phyloP scores from a whole-genome alignment of 2,888 invertebrate species.

The Cantharis flavilabris region DNA sequence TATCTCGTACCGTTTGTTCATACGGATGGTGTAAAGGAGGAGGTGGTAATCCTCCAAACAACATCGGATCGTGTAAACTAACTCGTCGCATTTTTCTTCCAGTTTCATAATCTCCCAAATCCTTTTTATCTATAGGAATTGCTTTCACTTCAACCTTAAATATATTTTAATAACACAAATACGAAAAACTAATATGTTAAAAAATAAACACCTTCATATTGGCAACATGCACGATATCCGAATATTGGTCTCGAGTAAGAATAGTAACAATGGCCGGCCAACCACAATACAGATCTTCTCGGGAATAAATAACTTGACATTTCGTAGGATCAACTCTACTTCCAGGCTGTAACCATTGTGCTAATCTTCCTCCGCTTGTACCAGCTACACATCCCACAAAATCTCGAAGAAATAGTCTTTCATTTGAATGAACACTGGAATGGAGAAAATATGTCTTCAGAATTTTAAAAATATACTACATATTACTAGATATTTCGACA shows the following conservation, averaged over 20 bases:
- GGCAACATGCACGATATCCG: slow-evolving; percentile 82
- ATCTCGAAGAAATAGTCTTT: slow-evolving; percentile 89
- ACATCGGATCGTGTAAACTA: slow-evolving; percentile 62
- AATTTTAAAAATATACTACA: not conserved
- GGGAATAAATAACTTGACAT: slow-evolving; percentile 80
- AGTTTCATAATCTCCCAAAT: slow-evolving; percentile 64
- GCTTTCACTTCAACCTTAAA: slow-evolving; percentile 72
- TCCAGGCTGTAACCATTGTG: slow-evolving; percentile 93
- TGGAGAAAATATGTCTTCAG: not conserved
- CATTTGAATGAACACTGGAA: slow-evolving; percentile 83
- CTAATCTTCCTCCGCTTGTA: slow-evolving; percentile 85
- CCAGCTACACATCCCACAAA: slow-evolving; percentile 86
- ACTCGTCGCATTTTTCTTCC: slow-evolving; percentile 62
- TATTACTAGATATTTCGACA: too few relatives aligned
- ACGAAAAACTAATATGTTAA: not conserved
- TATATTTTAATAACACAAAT: not conserved
- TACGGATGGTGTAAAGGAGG: slow-evolving; percentile 74
- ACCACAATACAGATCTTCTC: slow-evolving; percentile 74
- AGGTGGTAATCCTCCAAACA: slow-evolving; percentile 67
- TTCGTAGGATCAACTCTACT: slow-evolving; percentile 87
- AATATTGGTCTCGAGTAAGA: slow-evolving; percentile 88
- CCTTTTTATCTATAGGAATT: slow-evolving; percentile 70
- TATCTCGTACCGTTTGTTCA: slow-evolving; percentile 85
- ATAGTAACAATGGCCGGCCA: slow-evolving; percentile 84
- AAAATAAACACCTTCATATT: slow-evolving; percentile 72